Base-by-base conservation (phyloP, 2,888 invertebrate species). In the Elegia similella region DNA sequence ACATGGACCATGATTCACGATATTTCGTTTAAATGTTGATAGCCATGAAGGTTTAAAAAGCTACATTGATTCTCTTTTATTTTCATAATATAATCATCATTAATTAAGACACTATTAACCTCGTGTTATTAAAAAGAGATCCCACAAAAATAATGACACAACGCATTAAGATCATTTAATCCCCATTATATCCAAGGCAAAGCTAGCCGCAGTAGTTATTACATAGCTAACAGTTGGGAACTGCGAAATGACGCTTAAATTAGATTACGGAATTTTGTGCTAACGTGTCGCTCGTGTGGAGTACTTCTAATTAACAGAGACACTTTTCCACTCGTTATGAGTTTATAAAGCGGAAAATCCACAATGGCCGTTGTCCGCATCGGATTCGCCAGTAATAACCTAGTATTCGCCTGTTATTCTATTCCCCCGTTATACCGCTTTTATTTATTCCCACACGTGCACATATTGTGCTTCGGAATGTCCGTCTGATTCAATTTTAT, bases 401-500 rank as follows among this genome's bases (percentile, higher is more conserved):
- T 43, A 30, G 23, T 47, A 15, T 47, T 48, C 30, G 10, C 29
- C 15, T 48, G 53, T 64, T 66, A 63, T 62, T 64, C 56, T 61
- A 60, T 65, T 61, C 63, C 59, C 60, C 61, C 60, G 60, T 67
- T 48, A 66, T 60, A 66, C 59, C 61, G 61, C 56, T 73, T 82
- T 82, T 86, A 85, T 86, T 84, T 87, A 87, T 86, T 73, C 69
- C 72, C 77, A 73, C 86, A 86, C 86, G 87, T 89, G 89, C 83
- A 80, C 80, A 85, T 79, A 80, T 85, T 86, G 86, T 88, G 84
- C 82, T 75, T 70, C 77, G 87, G 89, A 88, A 91, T 89, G 87
- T 86, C 84, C 80, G 86, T 83, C 85, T 89, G 91, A 89, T 90
- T 91, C 91, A 87, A 90, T 90, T 85, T 91, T 91, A 91, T 90